Conservation (phyloP, 1,140 invertebrate genomes). For the Nasonia vitripennis region DNA sequence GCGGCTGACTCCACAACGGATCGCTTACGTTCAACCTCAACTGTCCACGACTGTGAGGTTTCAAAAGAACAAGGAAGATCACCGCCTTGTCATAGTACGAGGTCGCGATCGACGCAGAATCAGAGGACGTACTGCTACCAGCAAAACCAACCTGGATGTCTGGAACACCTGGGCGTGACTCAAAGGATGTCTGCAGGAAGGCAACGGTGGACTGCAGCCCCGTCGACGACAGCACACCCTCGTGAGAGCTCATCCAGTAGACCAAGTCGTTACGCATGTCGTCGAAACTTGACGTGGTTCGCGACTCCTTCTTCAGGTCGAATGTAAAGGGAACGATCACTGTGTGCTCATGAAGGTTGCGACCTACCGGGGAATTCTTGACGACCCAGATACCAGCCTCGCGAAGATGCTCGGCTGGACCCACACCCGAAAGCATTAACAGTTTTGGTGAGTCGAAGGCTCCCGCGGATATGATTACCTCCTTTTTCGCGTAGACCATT, state of each 20-base stretch:
- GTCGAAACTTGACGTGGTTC: background rate
- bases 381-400: background rate
- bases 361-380: constrained; percentile 10
- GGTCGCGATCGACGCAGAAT: background rate
- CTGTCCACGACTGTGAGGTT: background rate
- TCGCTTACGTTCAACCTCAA: background rate
- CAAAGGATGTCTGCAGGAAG: background rate
- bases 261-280: background rate
- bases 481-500: background rate
- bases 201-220: background rate
- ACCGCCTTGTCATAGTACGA: background rate
- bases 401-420: constrained; percentile 4
- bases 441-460: constrained; percentile 15
- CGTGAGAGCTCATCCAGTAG: constrained; percentile 22
- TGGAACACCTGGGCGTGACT: constrained; percentile 1
- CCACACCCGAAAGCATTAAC: background rate
- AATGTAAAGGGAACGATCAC: background rate
- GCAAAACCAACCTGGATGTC: constrained; percentile 2
- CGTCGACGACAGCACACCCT: background rate
- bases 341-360: constrained; percentile 16
- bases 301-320: background rate
- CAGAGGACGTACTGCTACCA: background rate
- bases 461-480: constrained; percentile 17
- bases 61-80: background rate
- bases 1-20: background rate